Conservation (phyloP, 2,888 invertebrate species). For the Argyresthia albistria region DNA sequence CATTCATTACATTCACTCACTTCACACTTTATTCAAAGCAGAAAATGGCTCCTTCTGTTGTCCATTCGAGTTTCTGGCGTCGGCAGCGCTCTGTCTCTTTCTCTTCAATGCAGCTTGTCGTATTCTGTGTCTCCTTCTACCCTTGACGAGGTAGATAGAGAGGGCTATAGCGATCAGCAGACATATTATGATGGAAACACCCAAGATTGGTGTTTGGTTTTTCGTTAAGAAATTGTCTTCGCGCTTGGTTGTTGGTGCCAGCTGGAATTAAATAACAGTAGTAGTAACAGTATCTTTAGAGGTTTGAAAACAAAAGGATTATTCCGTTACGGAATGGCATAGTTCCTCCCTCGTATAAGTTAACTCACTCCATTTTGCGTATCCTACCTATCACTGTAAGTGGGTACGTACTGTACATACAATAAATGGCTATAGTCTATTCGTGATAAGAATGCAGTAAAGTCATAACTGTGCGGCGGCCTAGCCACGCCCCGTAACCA, state of each 20-base stretch:
- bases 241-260: conserved; percentile 35
- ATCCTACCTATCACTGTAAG: no score
- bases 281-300: no score
- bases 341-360: no score
- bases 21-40: conserved; percentile 41
- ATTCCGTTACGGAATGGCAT: no score
- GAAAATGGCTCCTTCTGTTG: conserved; percentile 42
- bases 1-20: not conserved
- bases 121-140: conserved; percentile 35
- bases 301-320: no score
- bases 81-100: conserved; percentile 43
- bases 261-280: conserved; percentile 26
- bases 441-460: no score
- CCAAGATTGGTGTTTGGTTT: conserved; percentile 39
- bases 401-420: no score
- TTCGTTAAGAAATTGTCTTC: conserved; percentile 11
- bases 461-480: no score
- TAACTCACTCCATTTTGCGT: no score
- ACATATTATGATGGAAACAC: conserved; percentile 34
- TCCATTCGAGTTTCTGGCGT: conserved; percentile 35
- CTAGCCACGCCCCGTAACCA: no score
- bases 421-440: no score
- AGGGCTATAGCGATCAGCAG: conserved; percentile 43
- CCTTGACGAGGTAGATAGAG: conserved; percentile 43
- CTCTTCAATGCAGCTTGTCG: conserved; percentile 39